Base-by-base conservation (phyloP, 2,888 invertebrate species). In the Imbricaverruca yamaguchii region DNA sequence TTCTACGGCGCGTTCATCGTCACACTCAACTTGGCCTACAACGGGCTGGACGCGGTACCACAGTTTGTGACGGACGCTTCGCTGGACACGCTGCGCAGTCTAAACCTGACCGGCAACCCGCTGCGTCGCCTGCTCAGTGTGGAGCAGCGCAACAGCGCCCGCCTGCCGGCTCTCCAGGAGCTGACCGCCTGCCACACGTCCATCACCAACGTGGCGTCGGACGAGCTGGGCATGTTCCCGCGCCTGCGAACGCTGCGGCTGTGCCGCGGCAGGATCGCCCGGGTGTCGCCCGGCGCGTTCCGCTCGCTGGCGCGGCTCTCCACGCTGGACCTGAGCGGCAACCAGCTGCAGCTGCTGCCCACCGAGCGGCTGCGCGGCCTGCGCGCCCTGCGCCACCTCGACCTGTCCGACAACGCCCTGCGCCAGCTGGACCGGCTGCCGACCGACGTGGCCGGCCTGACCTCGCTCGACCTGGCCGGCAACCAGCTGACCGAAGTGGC, bases 31-130 rank as follows among this genome's bases (percentile, higher is more conserved):
- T 81, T 86, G 12, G 84, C 85, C 4, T 83, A 84, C 77, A 86
- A 86, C 82, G 82, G 82, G 74, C 83, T 86, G 18, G 80, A 83
- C 4, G 85, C 85, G 81, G 83, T 86, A 25, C 83, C 84, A 25
- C 80, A 82, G 15, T 82, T 84, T 55, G 80, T 95, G 57, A 92
- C 94, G 0, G 92, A 92, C 84, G 90, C 91, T 79, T 92, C 93
- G 80, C 88, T 94, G 77, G 92, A 93, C 0, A 91, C 91, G 8
- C 88, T 95, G 0, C 91, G 90, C 18, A 92, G 92, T 89, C 88
- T 96, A 8, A 96, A 96, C 86, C 89, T 96, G 85, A 94, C 94
- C 13, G 92, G 91, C 6, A 96, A 96, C 88, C 93, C 94, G 0
- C 89, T 96, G 82, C 90, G 81, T 56, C 77, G 82, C 74, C 80